These are phyloP conservation scores for Phasia obesa DNA, from an alignment of 2,888 invertebrate genomes.

Conservation along the genomic window DNA sequence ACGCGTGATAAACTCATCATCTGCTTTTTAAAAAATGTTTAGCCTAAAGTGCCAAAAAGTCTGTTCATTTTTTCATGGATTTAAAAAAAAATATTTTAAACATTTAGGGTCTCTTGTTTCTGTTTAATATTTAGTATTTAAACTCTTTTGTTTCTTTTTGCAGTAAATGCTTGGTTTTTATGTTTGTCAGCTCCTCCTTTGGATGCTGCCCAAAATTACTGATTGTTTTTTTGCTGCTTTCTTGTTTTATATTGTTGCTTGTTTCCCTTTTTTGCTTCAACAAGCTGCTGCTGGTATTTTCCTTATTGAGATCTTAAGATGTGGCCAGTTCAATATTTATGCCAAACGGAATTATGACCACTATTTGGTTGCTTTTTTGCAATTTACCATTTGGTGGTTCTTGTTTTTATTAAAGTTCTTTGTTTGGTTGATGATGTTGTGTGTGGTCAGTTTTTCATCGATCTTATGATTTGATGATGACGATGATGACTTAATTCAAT, in stretches of 20 bases:
- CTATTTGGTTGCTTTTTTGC: conserved; percentile 36
- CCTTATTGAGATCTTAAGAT: conserved; percentile 30
- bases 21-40: neutral
- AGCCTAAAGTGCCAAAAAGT: neutral
- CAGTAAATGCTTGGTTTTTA: neutral
- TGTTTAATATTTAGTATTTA: conserved; percentile 2
- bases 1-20: no score
- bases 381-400: neutral
- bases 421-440: conserved; percentile 61
- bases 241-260: neutral
- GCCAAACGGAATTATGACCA: conserved; percentile 35
- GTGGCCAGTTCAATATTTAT: conserved; percentile 35
- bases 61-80: no score
- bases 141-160: neutral
- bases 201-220: conserved; percentile 37
- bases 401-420: neutral
- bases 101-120: neutral
- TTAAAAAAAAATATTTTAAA: no score
- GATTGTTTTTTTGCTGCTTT: conserved; percentile 5
- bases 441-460: conserved; percentile 75
- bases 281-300: conserved; percentile 1
- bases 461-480: conserved; percentile 71
- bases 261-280: neutral
- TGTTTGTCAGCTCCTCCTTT: conserved; percentile 23
- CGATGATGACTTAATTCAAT: conserved; percentile 80